Percentiles rank a stretch among this genome's conserved stretches.
These are phyloP conservation scores for Barnardius zonarius DNA, from an alignment of 2,113 vertebrate species.

Conservation along the genomic window DNA sequence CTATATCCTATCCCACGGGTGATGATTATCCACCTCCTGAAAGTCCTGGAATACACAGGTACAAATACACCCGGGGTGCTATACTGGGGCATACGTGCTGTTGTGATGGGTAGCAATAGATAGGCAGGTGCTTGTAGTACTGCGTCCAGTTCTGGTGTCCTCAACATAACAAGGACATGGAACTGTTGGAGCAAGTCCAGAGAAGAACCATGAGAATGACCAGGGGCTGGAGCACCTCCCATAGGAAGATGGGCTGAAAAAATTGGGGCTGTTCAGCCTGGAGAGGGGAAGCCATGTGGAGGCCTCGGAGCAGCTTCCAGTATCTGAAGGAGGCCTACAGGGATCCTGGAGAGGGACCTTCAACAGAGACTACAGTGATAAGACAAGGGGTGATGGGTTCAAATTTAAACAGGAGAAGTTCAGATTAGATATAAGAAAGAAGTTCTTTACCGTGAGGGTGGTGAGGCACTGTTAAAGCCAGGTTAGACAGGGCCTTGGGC, in stretches of 20 bases:
- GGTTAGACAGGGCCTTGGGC: background rate
- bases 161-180: background rate
- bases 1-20: too few species aligned
- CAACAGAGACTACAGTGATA: background rate
- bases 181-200: background rate
- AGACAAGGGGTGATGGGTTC: background rate
- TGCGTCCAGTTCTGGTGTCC: background rate
- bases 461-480: background rate
- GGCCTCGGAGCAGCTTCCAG: background rate
- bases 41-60: background rate
- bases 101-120: background rate
- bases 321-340: background rate
- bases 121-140: background rate
- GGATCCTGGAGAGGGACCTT: background rate
- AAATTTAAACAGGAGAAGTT: background rate
- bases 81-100: fast-evolving
- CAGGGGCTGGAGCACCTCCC: background rate
- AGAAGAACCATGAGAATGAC: background rate
- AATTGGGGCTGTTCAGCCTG: background rate
- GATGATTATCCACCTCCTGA: background rate
- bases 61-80: background rate
- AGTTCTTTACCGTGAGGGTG: background rate
- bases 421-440: background rate
- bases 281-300: background rate
- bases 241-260: background rate